Evolutionary conservation across 1,140 invertebrate genomes (phyloP), one percentile per base, ranked within the genome.

Genomic region (Acromyrmex heyeri): DNA sequence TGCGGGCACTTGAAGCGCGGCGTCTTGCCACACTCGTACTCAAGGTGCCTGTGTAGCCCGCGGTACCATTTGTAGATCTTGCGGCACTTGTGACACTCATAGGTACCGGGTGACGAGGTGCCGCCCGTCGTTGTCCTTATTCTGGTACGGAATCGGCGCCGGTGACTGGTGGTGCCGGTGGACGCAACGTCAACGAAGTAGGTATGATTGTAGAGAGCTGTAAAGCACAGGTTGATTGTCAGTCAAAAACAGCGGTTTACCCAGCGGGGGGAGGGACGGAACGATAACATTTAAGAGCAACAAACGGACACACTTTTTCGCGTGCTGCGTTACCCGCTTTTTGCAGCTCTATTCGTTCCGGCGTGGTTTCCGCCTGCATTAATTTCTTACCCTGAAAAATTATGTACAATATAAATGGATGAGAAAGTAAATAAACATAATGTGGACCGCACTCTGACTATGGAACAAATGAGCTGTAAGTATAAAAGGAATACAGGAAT

Each of bases 11-110:
- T 95, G 91, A 97, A 96, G 67, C 96, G 94, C n/a, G 96, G 96
- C 90, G 96, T 95, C 85, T 96, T 95, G 18, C 96, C 96, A 87
- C 96, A 97, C 86, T 96, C 96, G 92, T 95, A 96, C 61, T 95
- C 95, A 88, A 96, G 88, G 88, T 97, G 96, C 38, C 96, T 95
- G 27, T 96, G 96, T 87, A 97, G 95, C 85, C 96, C 96, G 72
- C 96, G 96, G 88, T 96, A 96, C 88, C 96, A 95, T 16, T 96
- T 95, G 89, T 97, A 97, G 73, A 95, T 94, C 61, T 95, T 96
- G 12, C 94, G 93, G 92, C 97, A 97, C 86, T 96, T 95, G 44
- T 96, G 95, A 92, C 97, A 97, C 21, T 95, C 96, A 91, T 97
- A 97, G 65, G 96, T 91, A 53, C 87, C 67, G n/a, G 88, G 77